Conservation (phyloP, 2,888 invertebrate genomes). For the Suillia variegata region DNA sequence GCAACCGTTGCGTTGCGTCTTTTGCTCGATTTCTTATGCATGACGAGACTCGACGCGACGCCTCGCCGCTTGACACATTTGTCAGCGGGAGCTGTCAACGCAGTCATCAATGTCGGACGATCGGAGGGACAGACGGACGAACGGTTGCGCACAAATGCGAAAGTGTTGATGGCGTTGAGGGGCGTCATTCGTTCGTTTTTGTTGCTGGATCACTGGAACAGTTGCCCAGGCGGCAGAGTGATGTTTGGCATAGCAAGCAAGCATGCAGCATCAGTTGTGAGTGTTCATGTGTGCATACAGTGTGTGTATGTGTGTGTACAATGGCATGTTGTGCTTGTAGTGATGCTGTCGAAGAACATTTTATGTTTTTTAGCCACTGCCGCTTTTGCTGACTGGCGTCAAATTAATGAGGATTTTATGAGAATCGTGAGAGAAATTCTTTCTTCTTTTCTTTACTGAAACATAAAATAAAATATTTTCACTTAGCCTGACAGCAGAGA, state of each 20-base stretch:
- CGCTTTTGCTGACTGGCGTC: constrained; percentile 18
- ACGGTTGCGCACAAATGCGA: background rate
- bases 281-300: constrained; percentile 9
- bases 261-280: background rate
- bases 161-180: background rate
- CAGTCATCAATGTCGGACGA: constrained; percentile 43
- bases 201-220: background rate
- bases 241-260: too few species aligned
- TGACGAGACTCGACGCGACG: background rate
- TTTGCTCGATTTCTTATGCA: background rate
- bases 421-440: constrained; percentile 48
- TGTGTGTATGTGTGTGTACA: constrained; percentile 10
- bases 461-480: too few species aligned
- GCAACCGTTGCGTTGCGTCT: background rate
- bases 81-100: constrained; percentile 42
- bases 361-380: background rate
- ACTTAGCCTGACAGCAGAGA: too few species aligned
- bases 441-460: background rate
- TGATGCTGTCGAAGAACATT: constrained; percentile 21
- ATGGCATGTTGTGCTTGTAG: background rate
- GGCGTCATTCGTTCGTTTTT: background rate
- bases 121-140: too few species aligned
- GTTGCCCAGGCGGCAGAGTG: background rate
- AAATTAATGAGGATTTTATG: constrained; percentile 54
- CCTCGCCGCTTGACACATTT: constrained; percentile 5